Percentiles rank a stretch among this genome's conserved stretches.
These are phyloP conservation scores for Goniozus legneri DNA, from an alignment of 1,140 invertebrate genomes.

Conservation along the genomic window DNA sequence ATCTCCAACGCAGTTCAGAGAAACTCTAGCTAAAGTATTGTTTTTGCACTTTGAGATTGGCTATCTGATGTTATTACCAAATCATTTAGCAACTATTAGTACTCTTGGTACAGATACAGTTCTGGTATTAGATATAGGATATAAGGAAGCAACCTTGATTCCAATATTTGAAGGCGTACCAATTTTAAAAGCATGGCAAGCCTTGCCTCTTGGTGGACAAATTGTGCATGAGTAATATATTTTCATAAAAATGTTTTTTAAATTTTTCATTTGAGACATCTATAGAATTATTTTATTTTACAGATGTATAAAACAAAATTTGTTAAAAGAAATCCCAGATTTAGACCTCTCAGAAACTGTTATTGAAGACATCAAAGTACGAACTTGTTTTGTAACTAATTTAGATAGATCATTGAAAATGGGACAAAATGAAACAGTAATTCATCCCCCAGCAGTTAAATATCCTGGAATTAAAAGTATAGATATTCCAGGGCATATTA, in stretches of 20 bases:
- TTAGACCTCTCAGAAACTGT: conserved; percentile 54
- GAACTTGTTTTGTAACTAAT: conserved; percentile 81
- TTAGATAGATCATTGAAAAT: conserved; percentile 66
- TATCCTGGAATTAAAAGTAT: conserved; percentile 67
- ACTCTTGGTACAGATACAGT: conserved; percentile 75
- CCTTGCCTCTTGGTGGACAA: conserved; percentile 68
- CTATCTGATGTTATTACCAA: conserved; percentile 65
- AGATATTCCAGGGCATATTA: conserved; percentile 65
- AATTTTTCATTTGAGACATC: no score
- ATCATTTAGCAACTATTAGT: conserved; percentile 75
- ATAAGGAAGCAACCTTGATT: conserved; percentile 74
- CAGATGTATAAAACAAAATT: conserved; percentile 35
- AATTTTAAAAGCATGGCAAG: conserved; percentile 75
- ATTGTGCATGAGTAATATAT: conserved; percentile 61
- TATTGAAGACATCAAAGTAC: conserved; percentile 71
- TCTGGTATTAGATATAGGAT: conserved; percentile 84
- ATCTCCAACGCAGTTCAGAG: conserved; percentile 74
- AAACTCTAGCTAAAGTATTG: conserved; percentile 86
- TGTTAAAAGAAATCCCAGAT: conserved; percentile 34
- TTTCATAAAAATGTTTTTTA: background rate
- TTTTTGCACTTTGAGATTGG: conserved; percentile 90
- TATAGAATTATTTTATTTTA: conserved; percentile 16
- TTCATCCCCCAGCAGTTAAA: conserved; percentile 60
- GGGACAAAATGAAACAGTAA: conserved; percentile 44
- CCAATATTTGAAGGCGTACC: conserved; percentile 85